Conservation (phyloP, 1,140 invertebrate genomes). For the Tetramorium alpestre region DNA sequence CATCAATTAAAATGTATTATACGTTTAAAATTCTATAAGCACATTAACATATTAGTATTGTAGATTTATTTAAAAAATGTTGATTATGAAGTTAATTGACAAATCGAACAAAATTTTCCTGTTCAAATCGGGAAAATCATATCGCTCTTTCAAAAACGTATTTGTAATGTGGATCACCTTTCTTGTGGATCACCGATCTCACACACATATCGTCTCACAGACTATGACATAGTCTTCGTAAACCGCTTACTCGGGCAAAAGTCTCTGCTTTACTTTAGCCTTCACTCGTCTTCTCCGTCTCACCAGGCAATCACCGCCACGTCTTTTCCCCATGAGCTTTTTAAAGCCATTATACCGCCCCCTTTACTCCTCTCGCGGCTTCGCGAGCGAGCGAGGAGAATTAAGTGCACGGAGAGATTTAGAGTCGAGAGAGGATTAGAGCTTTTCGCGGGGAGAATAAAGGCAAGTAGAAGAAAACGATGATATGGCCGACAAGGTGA, state of each 20-base stretch:
- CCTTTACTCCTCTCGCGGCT: neutral
- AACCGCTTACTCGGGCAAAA: slow-evolving; percentile 71
- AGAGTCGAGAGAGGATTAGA: slow-evolving; percentile 12
- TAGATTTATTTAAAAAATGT: neutral
- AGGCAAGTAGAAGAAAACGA: neutral
- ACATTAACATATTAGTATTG: neutral
- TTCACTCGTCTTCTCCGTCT: slow-evolving; percentile 15
- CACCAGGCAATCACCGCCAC: neutral
- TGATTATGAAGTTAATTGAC: neutral
- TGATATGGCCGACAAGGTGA: neutral
- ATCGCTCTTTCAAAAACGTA: neutral
- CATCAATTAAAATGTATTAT: neutral
- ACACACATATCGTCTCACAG: slow-evolving; percentile 4
- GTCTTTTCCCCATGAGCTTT: slow-evolving; percentile 55
- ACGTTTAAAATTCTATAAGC: neutral
- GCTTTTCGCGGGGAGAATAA: neutral
- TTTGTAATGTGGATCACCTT: neutral
- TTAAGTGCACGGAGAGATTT: slow-evolving; percentile 44
- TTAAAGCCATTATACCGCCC: slow-evolving; percentile 61
- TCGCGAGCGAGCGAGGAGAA: slow-evolving; percentile 13
- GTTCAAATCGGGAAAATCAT: neutral
- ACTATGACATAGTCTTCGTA: slow-evolving; percentile 51
- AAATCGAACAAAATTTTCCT: neutral
- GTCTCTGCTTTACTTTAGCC: slow-evolving; percentile 40
- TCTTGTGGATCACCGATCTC: slow-evolving; percentile 4